phyloP scores from a whole-genome alignment of 1,140 invertebrate species.

The Sminthurinus signatus region DNA sequence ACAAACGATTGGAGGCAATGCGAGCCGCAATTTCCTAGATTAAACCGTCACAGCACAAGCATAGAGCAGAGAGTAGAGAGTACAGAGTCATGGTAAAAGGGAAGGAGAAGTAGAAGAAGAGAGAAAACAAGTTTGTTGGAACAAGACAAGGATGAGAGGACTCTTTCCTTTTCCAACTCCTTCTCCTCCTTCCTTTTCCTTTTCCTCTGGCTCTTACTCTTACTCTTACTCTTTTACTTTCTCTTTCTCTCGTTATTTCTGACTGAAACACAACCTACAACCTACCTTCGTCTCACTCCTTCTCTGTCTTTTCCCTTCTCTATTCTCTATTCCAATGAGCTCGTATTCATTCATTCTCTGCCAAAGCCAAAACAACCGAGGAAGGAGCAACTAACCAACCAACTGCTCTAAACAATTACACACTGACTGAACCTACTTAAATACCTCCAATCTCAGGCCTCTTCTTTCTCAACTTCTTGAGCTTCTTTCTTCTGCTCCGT shows the following conservation, averaged over 20 bases:
- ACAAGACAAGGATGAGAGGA: too few relatives aligned
- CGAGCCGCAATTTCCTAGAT: conserved; percentile 43
- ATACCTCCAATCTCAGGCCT: conserved; percentile 12
- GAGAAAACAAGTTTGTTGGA: too few relatives aligned
- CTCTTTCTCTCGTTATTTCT: background rate
- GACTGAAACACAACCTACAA: background rate
- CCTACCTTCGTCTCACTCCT: background rate
- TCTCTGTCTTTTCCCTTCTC: background rate
- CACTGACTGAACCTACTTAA: background rate
- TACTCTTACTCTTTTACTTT: background rate
- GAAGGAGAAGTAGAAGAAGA: too few relatives aligned
- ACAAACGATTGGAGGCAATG: conserved; percentile 42
- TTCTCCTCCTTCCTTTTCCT: too few relatives aligned
- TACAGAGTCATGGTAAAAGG: too few relatives aligned
- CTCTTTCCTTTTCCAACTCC: too few relatives aligned
- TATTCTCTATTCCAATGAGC: conserved; percentile 15
- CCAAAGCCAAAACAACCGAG: too few relatives aligned
- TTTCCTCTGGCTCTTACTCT: too few relatives aligned
- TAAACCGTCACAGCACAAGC: conserved; percentile 41
- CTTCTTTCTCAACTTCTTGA: background rate
- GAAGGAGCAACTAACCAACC: too few relatives aligned
- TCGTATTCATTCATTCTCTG: background rate
- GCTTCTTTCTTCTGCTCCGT: too few relatives aligned
- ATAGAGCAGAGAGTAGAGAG: conserved; percentile 15
- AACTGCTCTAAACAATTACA: conserved; percentile 11